Conservation (phyloP, 1,140 invertebrate genomes). For the Calycopis cecrops region DNA sequence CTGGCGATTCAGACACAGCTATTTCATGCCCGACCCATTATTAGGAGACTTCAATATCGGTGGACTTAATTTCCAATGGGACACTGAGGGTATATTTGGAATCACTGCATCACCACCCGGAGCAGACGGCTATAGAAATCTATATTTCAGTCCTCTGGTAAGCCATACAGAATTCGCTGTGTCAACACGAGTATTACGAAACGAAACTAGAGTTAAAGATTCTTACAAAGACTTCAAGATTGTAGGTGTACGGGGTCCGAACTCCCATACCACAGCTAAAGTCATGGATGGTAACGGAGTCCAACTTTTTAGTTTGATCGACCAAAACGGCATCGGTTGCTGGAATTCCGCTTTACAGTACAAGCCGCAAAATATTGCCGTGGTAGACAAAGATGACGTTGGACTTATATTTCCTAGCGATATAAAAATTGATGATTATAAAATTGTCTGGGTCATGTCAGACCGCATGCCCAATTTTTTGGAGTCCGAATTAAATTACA, state of each 20-base stretch:
- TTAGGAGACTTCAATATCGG: constrained; percentile 85
- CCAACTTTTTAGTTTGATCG: constrained; percentile 85
- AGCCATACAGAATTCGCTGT: constrained; percentile 86
- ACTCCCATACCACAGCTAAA: constrained; percentile 82
- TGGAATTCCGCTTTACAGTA: constrained; percentile 84
- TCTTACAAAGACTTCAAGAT: constrained; percentile 84
- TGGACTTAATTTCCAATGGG: constrained; percentile 89
- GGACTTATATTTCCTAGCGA: constrained; percentile 86
- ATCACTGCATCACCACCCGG: constrained; percentile 81
- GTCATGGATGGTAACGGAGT: constrained; percentile 84
- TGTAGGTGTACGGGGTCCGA: constrained; percentile 79
- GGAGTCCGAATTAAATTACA: constrained; percentile 82
- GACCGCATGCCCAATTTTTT: constrained; percentile 88
- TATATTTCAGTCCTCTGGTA: constrained; percentile 86
- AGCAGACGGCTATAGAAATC: constrained; percentile 79
- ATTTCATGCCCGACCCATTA: constrained; percentile 86
- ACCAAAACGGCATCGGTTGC: constrained; percentile 87
- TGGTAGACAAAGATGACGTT: constrained; percentile 84
- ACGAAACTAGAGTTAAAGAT: constrained; percentile 78
- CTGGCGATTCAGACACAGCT: constrained; percentile 85
- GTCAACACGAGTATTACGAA: constrained; percentile 82
- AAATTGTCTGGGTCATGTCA: constrained; percentile 85
- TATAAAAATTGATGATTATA: constrained; percentile 81
- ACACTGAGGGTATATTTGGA: constrained; percentile 87
- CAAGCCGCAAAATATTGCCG: constrained; percentile 79